Evolutionary conservation across 2,797 vertebrate genomes (phyloP).

Genomic region (Notolepis coatsorum): DNA sequence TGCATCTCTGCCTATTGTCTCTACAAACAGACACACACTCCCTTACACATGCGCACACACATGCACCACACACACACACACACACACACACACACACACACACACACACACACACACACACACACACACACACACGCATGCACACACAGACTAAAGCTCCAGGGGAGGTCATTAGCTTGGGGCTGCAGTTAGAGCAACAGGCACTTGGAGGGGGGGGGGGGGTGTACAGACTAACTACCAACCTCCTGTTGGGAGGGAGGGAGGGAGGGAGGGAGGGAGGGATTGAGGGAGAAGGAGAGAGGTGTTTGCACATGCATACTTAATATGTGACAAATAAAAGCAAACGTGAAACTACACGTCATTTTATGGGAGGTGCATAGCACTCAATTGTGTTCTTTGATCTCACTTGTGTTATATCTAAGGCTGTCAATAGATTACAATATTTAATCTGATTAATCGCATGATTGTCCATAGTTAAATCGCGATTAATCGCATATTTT

Average conservation of each 20-base stretch:
- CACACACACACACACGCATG: not conserved
- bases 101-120: slow-evolving; percentile 51
- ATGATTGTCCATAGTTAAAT: too few species aligned
- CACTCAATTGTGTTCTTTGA: too few species aligned
- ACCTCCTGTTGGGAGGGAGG: slow-evolving; percentile 66
- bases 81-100: slow-evolving; percentile 34
- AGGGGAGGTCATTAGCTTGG: slow-evolving; percentile 81
- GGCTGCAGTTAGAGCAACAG: slow-evolving; percentile 81
- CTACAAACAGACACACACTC: not conserved
- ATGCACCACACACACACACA: slow-evolving; percentile 16
- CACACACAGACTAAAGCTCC: slow-evolving; percentile 53
- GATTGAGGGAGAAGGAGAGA: too few species aligned
- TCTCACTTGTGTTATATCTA: too few species aligned
- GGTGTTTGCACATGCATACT: too few species aligned
- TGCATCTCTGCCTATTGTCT: slow-evolving; percentile 73
- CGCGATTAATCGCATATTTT: too few species aligned
- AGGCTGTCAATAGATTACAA: too few species aligned
- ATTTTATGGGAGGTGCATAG: too few species aligned
- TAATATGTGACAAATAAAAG: too few species aligned
- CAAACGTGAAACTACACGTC: too few species aligned
- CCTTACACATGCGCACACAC: slow-evolving; percentile 18
- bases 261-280: not conserved
- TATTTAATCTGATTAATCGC: too few species aligned
- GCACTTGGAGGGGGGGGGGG: slow-evolving; percentile 61
- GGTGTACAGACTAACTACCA: slow-evolving; percentile 69